Evolutionary conservation across 2,888 invertebrate genomes (phyloP).

Genomic region (Eupithecia subfuscata): DNA sequence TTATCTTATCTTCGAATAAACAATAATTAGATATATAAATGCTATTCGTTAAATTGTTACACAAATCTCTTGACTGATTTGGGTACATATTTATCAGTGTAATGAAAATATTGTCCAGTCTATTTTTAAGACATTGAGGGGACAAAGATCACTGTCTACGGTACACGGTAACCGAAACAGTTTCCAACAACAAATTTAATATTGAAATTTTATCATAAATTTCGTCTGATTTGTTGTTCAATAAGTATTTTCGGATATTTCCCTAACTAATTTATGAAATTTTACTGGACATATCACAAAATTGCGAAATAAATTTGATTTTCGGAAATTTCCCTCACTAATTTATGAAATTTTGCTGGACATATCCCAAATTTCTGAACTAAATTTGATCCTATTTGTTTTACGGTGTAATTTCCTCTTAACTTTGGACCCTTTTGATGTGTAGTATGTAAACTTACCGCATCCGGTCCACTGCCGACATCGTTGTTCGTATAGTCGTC

Average conservation of each 20-base stretch:
- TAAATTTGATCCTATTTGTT: neutral
- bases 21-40: neutral
- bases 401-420: neutral
- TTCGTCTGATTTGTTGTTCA: neutral
- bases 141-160: neutral
- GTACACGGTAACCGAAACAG: no score
- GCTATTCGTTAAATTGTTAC: neutral
- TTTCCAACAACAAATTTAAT: neutral
- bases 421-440: neutral
- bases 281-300: neutral
- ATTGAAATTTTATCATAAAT: neutral
- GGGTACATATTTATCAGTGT: neutral
- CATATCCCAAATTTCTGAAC: neutral
- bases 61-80: neutral
- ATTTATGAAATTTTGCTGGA: neutral
- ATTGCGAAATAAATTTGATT: neutral
- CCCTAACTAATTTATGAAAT: neutral
- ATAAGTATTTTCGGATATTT: neutral
- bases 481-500: conserved; percentile 64
- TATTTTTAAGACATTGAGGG: neutral
- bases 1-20: neutral
- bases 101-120: neutral
- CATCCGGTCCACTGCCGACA: conserved; percentile 55
- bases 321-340: neutral
- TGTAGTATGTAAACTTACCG: conserved; percentile 56